Evolutionary conservation across 2,113 vertebrate genomes (phyloP).

Genomic region (Nannobrachium achirus): DNA sequence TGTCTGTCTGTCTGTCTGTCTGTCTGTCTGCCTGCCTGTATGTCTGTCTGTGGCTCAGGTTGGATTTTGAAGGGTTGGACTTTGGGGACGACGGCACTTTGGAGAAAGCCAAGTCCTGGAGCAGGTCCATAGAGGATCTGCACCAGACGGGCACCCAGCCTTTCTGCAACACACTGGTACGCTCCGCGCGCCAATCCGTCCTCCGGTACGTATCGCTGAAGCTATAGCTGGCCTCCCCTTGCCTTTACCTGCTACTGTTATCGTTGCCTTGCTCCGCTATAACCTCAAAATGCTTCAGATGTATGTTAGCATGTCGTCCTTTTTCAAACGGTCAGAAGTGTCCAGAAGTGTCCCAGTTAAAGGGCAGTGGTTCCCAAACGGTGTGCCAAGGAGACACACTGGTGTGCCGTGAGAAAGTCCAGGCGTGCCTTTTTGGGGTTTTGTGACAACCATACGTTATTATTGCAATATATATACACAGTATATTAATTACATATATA

Average conservation of each 20-base stretch:
- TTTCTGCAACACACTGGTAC: conserved; percentile 92
- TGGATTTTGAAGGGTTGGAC: conserved; percentile 96
- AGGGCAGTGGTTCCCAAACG: no score
- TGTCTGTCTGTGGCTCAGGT: conserved; percentile 80
- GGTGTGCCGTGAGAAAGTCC: no score
- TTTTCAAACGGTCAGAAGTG: no score
- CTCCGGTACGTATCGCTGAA: conserved; percentile 89
- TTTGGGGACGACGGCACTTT: conserved; percentile 88
- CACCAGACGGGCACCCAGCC: conserved; percentile 87
- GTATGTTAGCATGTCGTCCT: conserved; percentile 46
- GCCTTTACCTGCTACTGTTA: conserved; percentile 40
- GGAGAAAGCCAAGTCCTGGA: conserved; percentile 93
- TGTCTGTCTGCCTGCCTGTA: conserved; percentile 39
- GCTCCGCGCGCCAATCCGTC: conserved; percentile 92
- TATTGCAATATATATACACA: not conserved
- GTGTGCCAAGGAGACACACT: no score
- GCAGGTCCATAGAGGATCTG: conserved; percentile 98
- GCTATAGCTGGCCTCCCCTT: conserved; percentile 29
- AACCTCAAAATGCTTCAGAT: conserved; percentile 36
- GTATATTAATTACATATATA: no score
- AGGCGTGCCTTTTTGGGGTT: no score
- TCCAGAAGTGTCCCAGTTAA: no score
- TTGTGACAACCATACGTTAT: no score
- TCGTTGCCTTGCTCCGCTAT: conserved; percentile 54
- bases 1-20: conserved; percentile 62